A percentile compares a stretch with the other conserved stretches of the same genome.
Evolutionary conservation across 1,140 invertebrate species (phyloP).

Genomic region (Lasioglossum albipes): DNA sequence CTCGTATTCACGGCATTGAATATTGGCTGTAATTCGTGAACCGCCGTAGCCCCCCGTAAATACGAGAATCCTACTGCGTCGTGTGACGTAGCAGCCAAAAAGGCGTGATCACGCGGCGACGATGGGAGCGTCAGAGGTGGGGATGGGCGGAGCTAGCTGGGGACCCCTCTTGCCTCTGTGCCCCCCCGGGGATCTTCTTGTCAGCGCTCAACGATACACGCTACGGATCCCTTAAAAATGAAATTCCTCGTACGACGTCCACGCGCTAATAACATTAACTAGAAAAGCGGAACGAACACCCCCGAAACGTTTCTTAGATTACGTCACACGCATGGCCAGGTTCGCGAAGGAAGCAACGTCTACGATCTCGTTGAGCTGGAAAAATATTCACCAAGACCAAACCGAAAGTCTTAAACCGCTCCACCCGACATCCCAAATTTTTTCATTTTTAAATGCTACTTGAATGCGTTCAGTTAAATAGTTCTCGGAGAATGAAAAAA

Average conservation of each 20-base stretch:
- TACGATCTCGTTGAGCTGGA: not conserved
- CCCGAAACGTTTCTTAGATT: not conserved
- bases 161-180: no score
- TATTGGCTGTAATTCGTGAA: no score
- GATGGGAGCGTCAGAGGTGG: no score
- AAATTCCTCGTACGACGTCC: not conserved
- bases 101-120: no score
- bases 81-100: no score
- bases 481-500: slow-evolving; percentile 2
- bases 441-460: not conserved
- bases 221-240: not conserved
- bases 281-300: not conserved
- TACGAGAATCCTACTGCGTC: no score
- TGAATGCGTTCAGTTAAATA: slow-evolving; percentile 11
- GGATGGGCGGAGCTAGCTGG: no score
- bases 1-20: no score
- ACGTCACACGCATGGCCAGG: no score
- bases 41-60: no score
- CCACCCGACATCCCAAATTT: not conserved
- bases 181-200: no score
- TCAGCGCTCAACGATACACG: no score
- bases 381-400: not conserved
- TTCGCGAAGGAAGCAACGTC: not conserved
- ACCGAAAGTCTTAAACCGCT: not conserved
- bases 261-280: not conserved